phyloP scores from a whole-genome alignment of 2,797 vertebrate genomes.

The Tokudaia tokunoshimensis region DNA sequence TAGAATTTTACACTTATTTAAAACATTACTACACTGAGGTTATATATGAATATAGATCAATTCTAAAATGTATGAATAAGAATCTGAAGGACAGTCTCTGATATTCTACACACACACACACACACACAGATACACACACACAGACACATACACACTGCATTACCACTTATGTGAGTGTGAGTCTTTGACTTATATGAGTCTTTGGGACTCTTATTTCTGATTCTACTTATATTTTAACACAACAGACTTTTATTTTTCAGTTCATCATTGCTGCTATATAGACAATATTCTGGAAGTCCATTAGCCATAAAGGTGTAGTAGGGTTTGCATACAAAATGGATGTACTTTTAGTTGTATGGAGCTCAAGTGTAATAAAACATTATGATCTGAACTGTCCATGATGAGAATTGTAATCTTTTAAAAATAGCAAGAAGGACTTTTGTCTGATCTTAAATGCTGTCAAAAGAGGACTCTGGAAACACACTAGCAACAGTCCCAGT shows the following conservation, averaged over 20 bases:
- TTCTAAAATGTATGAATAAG: slow-evolving; percentile 35
- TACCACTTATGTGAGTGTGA: background rate
- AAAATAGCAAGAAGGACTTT: background rate
- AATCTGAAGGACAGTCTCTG: background rate
- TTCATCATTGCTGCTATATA: background rate
- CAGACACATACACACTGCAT: background rate
- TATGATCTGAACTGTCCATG: background rate
- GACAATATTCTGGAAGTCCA: slow-evolving; percentile 2
- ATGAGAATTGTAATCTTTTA: background rate
- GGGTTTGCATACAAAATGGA: slow-evolving; percentile 19
- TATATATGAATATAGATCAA: slow-evolving; percentile 69
- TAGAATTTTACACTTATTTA: slow-evolving; percentile 36
- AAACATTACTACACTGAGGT: slow-evolving; percentile 42
- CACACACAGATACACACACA: background rate
- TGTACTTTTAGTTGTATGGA: slow-evolving; percentile 8
- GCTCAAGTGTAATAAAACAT: background rate
- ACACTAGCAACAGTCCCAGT: background rate
- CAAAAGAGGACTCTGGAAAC: slow-evolving; percentile 27
- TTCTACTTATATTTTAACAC: slow-evolving; percentile 16
- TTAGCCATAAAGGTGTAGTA: background rate
- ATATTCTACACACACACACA: background rate
- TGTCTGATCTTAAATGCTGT: background rate
- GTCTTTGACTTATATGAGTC: background rate
- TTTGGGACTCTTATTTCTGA: slow-evolving; percentile 58
- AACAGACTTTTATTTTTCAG: slow-evolving; percentile 15